These are phyloP conservation scores for Pterostichus madidus DNA, from an alignment of 2,888 invertebrate species.

Conservation along the genomic window DNA sequence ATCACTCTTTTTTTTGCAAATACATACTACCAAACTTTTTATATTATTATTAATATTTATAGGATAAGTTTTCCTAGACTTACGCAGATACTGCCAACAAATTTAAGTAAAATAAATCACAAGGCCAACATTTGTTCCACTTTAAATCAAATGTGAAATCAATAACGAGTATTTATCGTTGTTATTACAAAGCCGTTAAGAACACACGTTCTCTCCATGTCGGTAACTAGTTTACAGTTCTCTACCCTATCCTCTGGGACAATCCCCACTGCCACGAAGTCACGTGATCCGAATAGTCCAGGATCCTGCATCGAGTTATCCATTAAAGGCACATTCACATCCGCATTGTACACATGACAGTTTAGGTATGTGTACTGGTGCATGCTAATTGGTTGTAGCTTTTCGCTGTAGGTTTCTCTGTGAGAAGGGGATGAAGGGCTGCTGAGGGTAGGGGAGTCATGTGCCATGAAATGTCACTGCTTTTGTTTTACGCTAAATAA, in stretches of 20 bases:
- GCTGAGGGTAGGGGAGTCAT: not conserved
- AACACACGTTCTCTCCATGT: constrained; percentile 1
- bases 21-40: too few relatives aligned
- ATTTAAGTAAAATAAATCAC: too few relatives aligned
- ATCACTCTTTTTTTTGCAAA: too few relatives aligned
- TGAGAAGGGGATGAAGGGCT: not conserved
- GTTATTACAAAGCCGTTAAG: too few relatives aligned
- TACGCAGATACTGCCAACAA: too few relatives aligned
- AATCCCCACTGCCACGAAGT: not conserved
- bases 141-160: too few relatives aligned
- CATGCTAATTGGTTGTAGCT: constrained; percentile 7
- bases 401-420: not conserved
- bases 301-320: not conserved
- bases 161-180: too few relatives aligned
- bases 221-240: constrained; percentile 23
- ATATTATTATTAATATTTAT: too few relatives aligned
- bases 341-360: constrained; percentile 5
- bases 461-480: constrained; percentile 14
- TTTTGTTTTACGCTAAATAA: constrained; percentile 11
- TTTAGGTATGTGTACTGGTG: constrained; percentile 9
- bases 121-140: too few relatives aligned
- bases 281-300: constrained; percentile 18
- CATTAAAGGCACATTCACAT: constrained; percentile 7
- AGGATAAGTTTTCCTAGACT: too few relatives aligned
- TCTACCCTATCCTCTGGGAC: not conserved